A percentile compares a stretch with the other conserved stretches of the same genome.
Conservation (phyloP, 2,797 vertebrate species). For the Rhyacichthys aspro region DNA sequence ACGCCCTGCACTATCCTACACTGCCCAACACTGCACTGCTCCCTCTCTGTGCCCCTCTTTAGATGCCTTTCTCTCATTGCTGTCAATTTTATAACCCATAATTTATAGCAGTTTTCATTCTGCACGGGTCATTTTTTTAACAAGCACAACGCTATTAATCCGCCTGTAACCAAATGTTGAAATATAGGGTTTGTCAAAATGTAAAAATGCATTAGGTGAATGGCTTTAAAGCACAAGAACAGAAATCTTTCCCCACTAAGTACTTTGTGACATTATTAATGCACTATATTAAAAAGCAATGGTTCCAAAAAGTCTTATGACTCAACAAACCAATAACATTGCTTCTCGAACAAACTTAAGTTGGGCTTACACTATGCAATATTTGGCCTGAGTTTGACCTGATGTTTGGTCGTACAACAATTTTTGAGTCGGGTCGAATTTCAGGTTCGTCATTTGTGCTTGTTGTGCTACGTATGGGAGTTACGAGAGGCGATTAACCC, state of each 20-base stretch:
- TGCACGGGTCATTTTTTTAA: not conserved
- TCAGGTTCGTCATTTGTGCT: too few relatives aligned
- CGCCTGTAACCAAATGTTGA: not conserved
- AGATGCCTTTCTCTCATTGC: not conserved
- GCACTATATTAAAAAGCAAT: not conserved
- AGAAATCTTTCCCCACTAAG: not conserved
- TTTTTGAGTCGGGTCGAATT: too few relatives aligned
- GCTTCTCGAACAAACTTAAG: too few relatives aligned
- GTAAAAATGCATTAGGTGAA: not conserved
- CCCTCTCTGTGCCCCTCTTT: not conserved
- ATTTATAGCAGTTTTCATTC: not conserved
- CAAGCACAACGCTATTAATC: not conserved
- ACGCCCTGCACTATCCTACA: constrained; percentile 46
- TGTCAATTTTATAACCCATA: constrained; percentile 1
- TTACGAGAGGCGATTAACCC: too few relatives aligned
- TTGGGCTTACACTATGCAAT: too few relatives aligned
- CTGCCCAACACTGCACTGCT: not conserved
- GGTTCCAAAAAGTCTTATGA: not conserved
- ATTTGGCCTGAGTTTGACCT: too few relatives aligned
- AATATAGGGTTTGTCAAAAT: constrained; percentile 3
- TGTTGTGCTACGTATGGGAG: too few relatives aligned
- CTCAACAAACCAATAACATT: too few relatives aligned
- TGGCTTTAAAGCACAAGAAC: not conserved
- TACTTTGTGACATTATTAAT: not conserved
- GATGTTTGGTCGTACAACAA: too few relatives aligned